Evolutionary conservation across 2,888 invertebrate genomes (phyloP).

Genomic region (Mesorhabditis sp.): DNA sequence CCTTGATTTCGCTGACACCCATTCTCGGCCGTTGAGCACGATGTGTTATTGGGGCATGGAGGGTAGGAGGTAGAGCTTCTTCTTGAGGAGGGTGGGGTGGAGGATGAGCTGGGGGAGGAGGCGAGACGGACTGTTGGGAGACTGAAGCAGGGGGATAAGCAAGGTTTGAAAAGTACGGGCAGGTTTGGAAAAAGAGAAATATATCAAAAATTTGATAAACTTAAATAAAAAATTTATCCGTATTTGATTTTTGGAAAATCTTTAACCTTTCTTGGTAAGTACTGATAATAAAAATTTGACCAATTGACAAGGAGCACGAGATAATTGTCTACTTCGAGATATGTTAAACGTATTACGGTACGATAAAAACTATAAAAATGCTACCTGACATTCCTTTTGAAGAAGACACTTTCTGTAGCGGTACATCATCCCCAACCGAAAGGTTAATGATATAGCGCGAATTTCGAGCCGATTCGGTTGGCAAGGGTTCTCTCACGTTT

Average conservation of each 20-base stretch:
- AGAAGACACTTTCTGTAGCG: not conserved
- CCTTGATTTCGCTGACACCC: not conserved
- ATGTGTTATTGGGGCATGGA: not conserved
- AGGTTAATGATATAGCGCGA: not conserved
- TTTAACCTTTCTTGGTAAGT: too few relatives aligned
- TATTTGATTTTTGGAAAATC: not conserved
- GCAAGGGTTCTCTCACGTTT: too few relatives aligned
- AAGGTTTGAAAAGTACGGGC: not conserved
- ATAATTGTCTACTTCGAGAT: too few relatives aligned
- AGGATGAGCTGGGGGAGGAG: not conserved
- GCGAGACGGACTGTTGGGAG: not conserved
- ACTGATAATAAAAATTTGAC: too few relatives aligned
- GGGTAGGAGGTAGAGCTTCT: not conserved
- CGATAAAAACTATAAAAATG: too few relatives aligned
- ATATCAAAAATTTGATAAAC: not conserved
- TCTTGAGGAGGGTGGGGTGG: not conserved
- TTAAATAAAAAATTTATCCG: not conserved
- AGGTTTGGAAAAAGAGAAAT: not conserved
- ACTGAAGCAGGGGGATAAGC: not conserved
- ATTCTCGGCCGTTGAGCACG: not conserved
- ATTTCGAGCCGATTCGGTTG: not conserved
- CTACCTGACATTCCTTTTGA: too few relatives aligned
- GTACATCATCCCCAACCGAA: not conserved
- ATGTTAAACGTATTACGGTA: too few relatives aligned
- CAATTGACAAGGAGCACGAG: too few relatives aligned